A percentile compares a stretch with the other conserved stretches of the same genome.
phyloP scores from a whole-genome alignment of 2,888 invertebrate genomes.

The Lypha dubia region DNA sequence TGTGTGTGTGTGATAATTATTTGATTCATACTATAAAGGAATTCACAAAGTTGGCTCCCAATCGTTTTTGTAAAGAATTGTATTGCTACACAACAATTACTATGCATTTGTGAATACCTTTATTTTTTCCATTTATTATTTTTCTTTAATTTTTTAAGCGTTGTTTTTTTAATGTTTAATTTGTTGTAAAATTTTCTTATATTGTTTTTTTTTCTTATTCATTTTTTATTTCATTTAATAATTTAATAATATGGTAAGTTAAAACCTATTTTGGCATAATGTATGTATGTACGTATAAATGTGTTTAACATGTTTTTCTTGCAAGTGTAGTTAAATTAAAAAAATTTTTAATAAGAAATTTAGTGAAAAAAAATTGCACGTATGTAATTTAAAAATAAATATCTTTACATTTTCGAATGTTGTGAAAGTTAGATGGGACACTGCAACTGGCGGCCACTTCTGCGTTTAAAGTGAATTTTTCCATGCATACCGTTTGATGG shows the following conservation, averaged over 20 bases:
- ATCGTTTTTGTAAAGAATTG: background rate
- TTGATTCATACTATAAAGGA: background rate
- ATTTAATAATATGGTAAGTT: constrained; percentile 3
- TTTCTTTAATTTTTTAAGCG: constrained; percentile 63
- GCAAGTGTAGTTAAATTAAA: background rate
- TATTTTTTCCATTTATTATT: background rate
- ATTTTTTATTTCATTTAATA: background rate
- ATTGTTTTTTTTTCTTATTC: background rate
- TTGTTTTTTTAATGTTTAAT: constrained; percentile 20
- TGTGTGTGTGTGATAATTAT: background rate
- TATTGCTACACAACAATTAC: background rate
- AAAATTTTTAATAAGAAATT: background rate
- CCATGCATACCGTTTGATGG: too few relatives aligned
- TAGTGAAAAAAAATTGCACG: background rate
- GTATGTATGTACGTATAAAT: background rate
- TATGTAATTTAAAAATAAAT: too few relatives aligned
- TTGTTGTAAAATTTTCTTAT: constrained; percentile 14
- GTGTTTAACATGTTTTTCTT: background rate
- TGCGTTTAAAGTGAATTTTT: too few relatives aligned
- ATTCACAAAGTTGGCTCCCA: background rate
- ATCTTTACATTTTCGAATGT: too few relatives aligned
- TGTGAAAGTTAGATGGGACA: too few relatives aligned
- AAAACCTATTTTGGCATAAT: constrained; percentile 53
- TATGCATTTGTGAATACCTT: background rate
- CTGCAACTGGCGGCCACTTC: too few relatives aligned